Evolutionary conservation across 2,113 vertebrate species (phyloP).

Genomic region (Leptobrachium ailaonicum): DNA sequence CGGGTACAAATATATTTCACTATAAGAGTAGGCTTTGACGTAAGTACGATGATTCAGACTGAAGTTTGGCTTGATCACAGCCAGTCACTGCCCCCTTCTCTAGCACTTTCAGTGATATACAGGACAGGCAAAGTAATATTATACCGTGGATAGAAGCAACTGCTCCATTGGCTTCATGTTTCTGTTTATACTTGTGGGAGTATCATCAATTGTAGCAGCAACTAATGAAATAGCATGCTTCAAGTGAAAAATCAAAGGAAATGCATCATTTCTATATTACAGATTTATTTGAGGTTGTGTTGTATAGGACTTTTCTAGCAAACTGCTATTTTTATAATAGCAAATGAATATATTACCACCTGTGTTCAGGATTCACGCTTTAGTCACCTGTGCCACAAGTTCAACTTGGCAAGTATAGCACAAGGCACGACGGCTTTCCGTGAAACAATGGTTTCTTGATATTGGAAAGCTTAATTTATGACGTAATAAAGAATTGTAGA

Average conservation of each 20-base stretch:
- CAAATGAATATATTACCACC: background rate
- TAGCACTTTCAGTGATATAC: constrained; percentile 35
- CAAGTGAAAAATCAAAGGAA: background rate
- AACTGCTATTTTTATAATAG: background rate
- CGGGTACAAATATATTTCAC: constrained; percentile 40
- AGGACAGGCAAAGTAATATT: constrained; percentile 28
- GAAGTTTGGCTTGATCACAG: constrained; percentile 5
- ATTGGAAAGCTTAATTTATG: too few species aligned
- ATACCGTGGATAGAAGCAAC: background rate
- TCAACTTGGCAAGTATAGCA: too few species aligned
- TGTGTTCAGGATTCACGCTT: background rate
- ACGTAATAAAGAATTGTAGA: too few species aligned
- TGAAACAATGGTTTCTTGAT: too few species aligned
- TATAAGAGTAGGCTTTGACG: constrained; percentile 34
- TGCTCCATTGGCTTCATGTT: background rate
- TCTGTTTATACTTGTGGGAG: constrained; percentile 25
- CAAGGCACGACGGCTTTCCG: too few species aligned
- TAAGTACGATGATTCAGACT: constrained; percentile 27
- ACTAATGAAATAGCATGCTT: constrained; percentile 30
- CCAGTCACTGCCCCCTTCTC: constrained; percentile 26
- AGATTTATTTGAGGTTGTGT: background rate
- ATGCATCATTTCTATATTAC: background rate
- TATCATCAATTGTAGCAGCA: constrained; percentile 12
- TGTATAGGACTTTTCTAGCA: background rate
- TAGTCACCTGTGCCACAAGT: too few species aligned